These are phyloP conservation scores for Drosophila phalerata DNA, from an alignment of 2,888 invertebrate genomes.

Conservation along the genomic window DNA sequence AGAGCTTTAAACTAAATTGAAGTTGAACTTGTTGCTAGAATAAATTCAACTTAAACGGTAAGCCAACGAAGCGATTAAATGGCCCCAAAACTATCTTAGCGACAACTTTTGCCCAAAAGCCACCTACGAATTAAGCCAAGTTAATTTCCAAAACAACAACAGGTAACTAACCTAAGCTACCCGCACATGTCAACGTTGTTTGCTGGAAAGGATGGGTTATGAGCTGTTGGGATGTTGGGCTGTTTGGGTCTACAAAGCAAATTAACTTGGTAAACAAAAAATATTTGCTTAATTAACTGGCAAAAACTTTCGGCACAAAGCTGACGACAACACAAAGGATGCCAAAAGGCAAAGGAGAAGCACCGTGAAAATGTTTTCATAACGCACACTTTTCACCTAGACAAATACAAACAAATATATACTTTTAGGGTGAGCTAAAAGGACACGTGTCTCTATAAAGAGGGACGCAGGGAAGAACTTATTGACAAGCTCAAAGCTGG, in stretches of 20 bases:
- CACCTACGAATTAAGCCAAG: slow-evolving; percentile 59
- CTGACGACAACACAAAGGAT: slow-evolving; percentile 40
- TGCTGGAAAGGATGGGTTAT: slow-evolving; percentile 27
- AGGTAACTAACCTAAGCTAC: slow-evolving; percentile 43
- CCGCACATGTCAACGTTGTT: slow-evolving; percentile 63
- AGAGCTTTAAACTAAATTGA: slow-evolving; percentile 10
- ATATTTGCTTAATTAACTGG: slow-evolving; percentile 81
- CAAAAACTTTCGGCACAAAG: slow-evolving; percentile 71
- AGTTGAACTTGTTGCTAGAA: slow-evolving; percentile 27
- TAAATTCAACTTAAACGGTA: slow-evolving; percentile 13
- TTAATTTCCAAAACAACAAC: slow-evolving; percentile 52
- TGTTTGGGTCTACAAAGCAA: slow-evolving; percentile 50
- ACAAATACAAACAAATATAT: slow-evolving; percentile 37
- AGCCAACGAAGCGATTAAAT: slow-evolving; percentile 45
- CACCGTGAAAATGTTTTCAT: slow-evolving; percentile 66
- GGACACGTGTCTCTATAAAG: slow-evolving; percentile 51
- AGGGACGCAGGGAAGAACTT: slow-evolving; percentile 32
- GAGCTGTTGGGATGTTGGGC: slow-evolving; percentile 6
- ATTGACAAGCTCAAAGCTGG: slow-evolving; percentile 57
- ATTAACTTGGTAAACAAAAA: slow-evolving; percentile 71
- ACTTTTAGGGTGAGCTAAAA: slow-evolving; percentile 3
- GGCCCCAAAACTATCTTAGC: slow-evolving; percentile 40
- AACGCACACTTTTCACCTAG: slow-evolving; percentile 70
- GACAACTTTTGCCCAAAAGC: slow-evolving; percentile 31
- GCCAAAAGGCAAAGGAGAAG: slow-evolving; percentile 28